Base-by-base conservation (phyloP, 2,888 invertebrate species). In the Argyresthia albistria region DNA sequence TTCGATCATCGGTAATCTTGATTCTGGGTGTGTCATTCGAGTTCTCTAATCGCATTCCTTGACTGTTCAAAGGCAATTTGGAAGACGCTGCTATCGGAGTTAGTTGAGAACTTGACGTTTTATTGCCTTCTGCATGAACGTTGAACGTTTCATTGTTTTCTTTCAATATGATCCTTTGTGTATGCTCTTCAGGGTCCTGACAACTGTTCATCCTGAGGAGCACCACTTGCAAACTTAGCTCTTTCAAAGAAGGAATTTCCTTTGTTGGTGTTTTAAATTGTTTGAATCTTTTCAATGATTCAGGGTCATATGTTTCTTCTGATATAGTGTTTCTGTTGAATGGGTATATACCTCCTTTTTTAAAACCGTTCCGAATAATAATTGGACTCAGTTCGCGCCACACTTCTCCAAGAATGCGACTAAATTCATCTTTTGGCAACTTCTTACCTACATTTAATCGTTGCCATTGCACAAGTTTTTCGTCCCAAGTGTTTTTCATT, bases 401-500 rank as follows among this genome's bases (percentile, higher is more conserved):
- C 51, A 63, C 54, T 58, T 58, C 54, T 4, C 57, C 58, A 50
- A 65, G 46, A 25, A 62, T 54, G 45, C 55, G 54, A 9, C 61
- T 53, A 55, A 63, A 65, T 35, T 60, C 55, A 39, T 55, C 57
- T 58, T 65, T 63, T 46, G 56, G 58, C 37, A 62, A 36, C n/a
- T 52, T 25, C 14, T 48, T 54, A n/a, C 60, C 64, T 39, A 58
- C 53, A 50, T 65, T 58, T 37, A 54, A 48, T 49, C 60, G 48
- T 53, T 64, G 61, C 61, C 61, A 66, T 52, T 61, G 59, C 2
- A 64, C 55, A 10, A 67, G 53, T 11, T 53, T 53, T 49, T 42
- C 53, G 35, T 64, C 59, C 62, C 61, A 65, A 12, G 46, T 51
- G 51, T 58, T 58, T 56, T 67, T 66, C 36, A 67, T 59, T n/a